phyloP scores from a whole-genome alignment of 2,888 invertebrate genomes.

The Pyrrhia umbra region DNA sequence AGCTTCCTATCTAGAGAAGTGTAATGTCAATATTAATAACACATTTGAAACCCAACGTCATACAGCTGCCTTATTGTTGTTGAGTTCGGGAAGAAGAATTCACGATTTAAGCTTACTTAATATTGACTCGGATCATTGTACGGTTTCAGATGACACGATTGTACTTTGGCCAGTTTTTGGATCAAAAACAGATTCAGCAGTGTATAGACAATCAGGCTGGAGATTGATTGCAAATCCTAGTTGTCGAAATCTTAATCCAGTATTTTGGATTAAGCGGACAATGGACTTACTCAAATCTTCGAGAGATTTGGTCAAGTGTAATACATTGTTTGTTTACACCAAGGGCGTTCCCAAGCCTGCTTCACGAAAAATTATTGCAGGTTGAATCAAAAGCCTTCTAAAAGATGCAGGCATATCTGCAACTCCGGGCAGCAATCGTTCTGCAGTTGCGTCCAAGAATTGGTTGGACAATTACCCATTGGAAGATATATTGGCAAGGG shows the following conservation, averaged over 20 bases:
- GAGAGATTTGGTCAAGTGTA: not conserved
- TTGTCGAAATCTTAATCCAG: not conserved
- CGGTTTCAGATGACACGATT: conserved; percentile 11
- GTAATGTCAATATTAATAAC: not conserved
- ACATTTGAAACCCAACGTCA: not conserved
- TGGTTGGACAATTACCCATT: conserved; percentile 49
- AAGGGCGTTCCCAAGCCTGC: conserved; percentile 33
- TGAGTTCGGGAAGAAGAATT: conserved; percentile 39
- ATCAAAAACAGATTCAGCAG: conserved; percentile 47
- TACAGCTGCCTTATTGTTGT: not conserved
- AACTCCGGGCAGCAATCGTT: conserved; percentile 52
- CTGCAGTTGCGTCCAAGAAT: conserved; percentile 56
- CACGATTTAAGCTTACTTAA: conserved; percentile 44
- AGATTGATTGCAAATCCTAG: conserved; percentile 3
- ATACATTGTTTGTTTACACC: conserved; percentile 35
- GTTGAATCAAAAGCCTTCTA: conserved; percentile 49
- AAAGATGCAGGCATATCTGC: conserved; percentile 47
- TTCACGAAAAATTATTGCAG: conserved; percentile 40
- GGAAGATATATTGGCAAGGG: conserved; percentile 53
- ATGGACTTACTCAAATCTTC: not conserved
- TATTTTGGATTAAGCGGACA: not conserved
- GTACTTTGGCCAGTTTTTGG: conserved; percentile 31
- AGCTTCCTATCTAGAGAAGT: not conserved
- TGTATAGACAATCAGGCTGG: conserved; percentile 52
- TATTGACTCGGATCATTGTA: conserved; percentile 5